Conservation (phyloP, 2,797 vertebrate genomes). For the Lutjanus argentimaculatus region DNA sequence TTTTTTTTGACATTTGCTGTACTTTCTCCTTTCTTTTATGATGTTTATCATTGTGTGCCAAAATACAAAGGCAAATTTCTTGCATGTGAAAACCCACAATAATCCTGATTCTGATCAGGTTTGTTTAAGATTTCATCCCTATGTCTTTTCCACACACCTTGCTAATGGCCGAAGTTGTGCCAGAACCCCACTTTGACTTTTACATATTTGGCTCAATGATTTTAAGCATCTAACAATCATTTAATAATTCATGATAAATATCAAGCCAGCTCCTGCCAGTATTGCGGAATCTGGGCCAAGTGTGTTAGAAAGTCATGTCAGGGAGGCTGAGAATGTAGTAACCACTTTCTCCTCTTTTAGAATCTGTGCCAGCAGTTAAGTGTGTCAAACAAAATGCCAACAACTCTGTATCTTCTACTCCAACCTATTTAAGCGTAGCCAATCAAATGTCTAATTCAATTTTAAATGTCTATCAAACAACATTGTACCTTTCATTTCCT, state of each 20-base stretch:
- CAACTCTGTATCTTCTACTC: slow-evolving; percentile 5
- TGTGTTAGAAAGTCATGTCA: slow-evolving; percentile 46
- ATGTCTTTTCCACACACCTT: neutral
- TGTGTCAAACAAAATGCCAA: slow-evolving; percentile 53
- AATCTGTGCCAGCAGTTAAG: slow-evolving; percentile 71
- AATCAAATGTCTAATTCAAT: slow-evolving; percentile 34
- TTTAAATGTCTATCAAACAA: neutral
- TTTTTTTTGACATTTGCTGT: neutral
- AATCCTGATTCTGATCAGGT: neutral
- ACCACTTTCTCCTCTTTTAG: slow-evolving; percentile 59
- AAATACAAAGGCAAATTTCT: neutral
- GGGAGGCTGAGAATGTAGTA: slow-evolving; percentile 37
- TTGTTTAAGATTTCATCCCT: neutral
- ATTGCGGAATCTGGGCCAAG: slow-evolving; percentile 55
- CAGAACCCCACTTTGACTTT: neutral
- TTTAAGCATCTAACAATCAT: slow-evolving; percentile 17
- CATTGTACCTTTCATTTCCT: neutral
- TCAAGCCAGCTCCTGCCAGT: slow-evolving; percentile 29
- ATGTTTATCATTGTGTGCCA: neutral
- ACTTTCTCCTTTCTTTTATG: no score
- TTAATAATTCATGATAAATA: slow-evolving; percentile 48
- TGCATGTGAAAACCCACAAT: neutral
- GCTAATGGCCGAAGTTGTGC: neutral
- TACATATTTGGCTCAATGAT: slow-evolving; percentile 2
- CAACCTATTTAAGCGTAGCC: slow-evolving; percentile 44